phyloP scores from a whole-genome alignment of 2,888 invertebrate genomes.

The Phalera bucephala region DNA sequence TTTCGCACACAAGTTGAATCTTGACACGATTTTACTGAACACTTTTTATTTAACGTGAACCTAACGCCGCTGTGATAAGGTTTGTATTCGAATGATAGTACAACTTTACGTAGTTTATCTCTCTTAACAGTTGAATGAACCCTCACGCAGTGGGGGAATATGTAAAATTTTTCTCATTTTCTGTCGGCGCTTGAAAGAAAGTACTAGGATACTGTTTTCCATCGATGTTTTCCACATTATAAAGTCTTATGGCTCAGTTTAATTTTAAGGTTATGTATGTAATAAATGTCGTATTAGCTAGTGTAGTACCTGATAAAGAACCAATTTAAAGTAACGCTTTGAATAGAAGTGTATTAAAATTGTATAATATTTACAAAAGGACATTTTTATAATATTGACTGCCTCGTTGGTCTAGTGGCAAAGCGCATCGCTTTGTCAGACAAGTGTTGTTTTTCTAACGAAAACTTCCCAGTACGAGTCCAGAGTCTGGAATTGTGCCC shows the following conservation, averaged over 20 bases:
- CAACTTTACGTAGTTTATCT: slow-evolving; percentile 52
- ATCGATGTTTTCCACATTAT: slow-evolving; percentile 43
- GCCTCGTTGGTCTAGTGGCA: no score
- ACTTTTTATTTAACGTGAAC: slow-evolving; percentile 10
- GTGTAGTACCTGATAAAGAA: no score
- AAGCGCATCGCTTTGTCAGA: no score
- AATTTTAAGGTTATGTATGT: no score
- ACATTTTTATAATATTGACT: no score
- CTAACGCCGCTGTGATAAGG: slow-evolving; percentile 16
- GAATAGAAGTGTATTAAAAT: no score
- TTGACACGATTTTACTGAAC: slow-evolving; percentile 23
- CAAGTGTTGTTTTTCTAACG: no score
- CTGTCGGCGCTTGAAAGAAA: slow-evolving; percentile 33
- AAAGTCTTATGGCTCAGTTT: slow-evolving; percentile 28
- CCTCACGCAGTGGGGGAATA: slow-evolving; percentile 52
- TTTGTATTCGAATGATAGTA: slow-evolving; percentile 22
- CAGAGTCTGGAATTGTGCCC: no score
- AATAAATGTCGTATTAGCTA: no score
- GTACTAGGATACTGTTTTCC: slow-evolving; percentile 39
- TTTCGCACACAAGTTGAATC: slow-evolving; percentile 23
- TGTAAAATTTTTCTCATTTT: slow-evolving; percentile 41
- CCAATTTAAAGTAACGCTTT: no score
- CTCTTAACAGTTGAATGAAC: slow-evolving; percentile 65
- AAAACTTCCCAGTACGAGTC: no score
- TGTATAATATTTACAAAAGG: no score